Conservation (phyloP, 2,113 vertebrate species). For the Takifugu flavidus region DNA sequence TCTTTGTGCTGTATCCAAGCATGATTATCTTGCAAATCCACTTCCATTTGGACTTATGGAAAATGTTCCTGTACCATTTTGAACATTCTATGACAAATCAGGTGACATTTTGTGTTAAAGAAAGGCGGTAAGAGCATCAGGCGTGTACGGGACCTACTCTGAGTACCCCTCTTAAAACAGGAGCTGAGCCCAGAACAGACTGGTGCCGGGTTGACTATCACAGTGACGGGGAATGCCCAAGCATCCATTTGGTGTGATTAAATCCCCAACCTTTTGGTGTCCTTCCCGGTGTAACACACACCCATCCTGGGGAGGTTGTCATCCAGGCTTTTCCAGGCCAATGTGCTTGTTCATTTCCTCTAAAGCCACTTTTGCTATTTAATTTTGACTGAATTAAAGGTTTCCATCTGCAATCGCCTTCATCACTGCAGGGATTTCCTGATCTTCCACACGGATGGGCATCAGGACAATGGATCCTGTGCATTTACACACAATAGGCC, state of each 20-base stretch:
- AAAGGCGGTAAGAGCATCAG: too few species aligned
- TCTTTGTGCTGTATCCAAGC: too few species aligned
- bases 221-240: constrained; percentile 55
- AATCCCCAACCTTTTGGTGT: constrained; percentile 20
- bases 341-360: constrained; percentile 4
- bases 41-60: too few species aligned
- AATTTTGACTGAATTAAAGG: not conserved
- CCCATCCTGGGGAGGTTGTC: not conserved
- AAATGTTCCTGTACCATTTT: too few species aligned
- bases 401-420: not conserved
- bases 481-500: not conserved
- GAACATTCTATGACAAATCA: too few species aligned
- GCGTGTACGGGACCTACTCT: too few species aligned
- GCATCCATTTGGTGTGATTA: constrained; percentile 42
- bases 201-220: constrained; percentile 50
- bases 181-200: constrained; percentile 33
- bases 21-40: too few species aligned
- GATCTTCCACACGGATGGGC: not conserved
- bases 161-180: constrained; percentile 1
- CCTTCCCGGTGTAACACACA: constrained; percentile 4
- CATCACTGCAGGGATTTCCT: not conserved
- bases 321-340: not conserved
- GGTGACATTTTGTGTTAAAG: too few species aligned
- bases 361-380: constrained; percentile 26
- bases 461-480: not conserved